Conservation (phyloP, 2,888 invertebrate genomes). For the Papilio elwesi region DNA sequence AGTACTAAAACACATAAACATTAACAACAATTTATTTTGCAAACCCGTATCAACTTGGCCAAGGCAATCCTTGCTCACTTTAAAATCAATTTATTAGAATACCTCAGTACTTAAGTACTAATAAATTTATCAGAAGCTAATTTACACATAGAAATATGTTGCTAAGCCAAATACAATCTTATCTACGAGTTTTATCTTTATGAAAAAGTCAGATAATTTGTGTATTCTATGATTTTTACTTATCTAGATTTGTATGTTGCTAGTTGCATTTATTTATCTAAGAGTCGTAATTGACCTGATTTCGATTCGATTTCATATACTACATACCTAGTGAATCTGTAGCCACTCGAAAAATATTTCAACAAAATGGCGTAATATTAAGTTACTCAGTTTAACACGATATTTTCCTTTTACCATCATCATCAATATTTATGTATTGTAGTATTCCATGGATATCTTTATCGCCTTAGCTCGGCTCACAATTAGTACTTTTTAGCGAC, state of each 20-base stretch:
- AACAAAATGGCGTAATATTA: not conserved
- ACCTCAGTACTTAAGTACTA: slow-evolving; percentile 22
- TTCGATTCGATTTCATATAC: slow-evolving; percentile 45
- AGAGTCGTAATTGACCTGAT: slow-evolving; percentile 59
- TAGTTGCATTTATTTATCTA: slow-evolving; percentile 46
- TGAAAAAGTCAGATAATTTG: slow-evolving; percentile 23
- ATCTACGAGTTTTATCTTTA: slow-evolving; percentile 10
- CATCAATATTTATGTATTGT: too few species aligned
- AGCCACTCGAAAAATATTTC: slow-evolving; percentile 11
- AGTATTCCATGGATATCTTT: too few species aligned
- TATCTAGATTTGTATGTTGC: slow-evolving; percentile 23
- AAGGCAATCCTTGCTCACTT: slow-evolving; percentile 31
- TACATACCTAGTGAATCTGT: slow-evolving; percentile 15
- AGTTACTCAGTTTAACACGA: not conserved
- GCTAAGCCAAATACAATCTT: slow-evolving; percentile 30
- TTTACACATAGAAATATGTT: slow-evolving; percentile 4
- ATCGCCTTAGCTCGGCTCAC: too few species aligned
- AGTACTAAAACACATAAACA: not conserved
- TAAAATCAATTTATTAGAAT: slow-evolving; percentile 19
- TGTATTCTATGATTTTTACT: slow-evolving; percentile 7
- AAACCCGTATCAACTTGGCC: slow-evolving; percentile 38
- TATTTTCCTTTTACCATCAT: not conserved
- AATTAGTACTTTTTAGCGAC: too few species aligned
- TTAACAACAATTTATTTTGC: slow-evolving; percentile 24
- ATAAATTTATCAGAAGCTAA: slow-evolving; percentile 16